Conservation (phyloP, 2,113 vertebrate species). For the Hirundichthys speculiger region DNA sequence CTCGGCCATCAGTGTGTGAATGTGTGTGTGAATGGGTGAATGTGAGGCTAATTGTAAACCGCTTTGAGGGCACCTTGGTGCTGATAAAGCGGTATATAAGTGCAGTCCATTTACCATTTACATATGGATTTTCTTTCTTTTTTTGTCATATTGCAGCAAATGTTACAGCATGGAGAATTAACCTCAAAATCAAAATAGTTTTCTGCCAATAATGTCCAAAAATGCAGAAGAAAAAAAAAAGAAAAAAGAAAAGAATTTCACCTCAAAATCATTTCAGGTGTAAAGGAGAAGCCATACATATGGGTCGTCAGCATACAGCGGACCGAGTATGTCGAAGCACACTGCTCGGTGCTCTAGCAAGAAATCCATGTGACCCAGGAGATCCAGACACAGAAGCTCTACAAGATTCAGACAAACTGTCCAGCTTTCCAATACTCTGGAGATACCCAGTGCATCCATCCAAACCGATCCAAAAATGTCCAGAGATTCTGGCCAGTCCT, state of each 20-base stretch:
- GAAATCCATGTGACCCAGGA: conserved; percentile 64
- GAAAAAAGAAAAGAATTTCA: neutral
- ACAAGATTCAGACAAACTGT: conserved; percentile 60
- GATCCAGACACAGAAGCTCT: conserved; percentile 67
- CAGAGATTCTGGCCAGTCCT: conserved; percentile 60
- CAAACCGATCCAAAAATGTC: conserved; percentile 67
- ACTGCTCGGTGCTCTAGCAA: conserved; percentile 72
- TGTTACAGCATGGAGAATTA: neutral
- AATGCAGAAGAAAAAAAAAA: neutral
- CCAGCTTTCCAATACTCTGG: conserved; percentile 54
- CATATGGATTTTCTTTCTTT: neutral
- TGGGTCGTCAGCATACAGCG: conserved; percentile 64
- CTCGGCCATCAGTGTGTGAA: too few species aligned
- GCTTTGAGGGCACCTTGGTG: too few species aligned
- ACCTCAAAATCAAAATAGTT: neutral
- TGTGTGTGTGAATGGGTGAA: too few species aligned
- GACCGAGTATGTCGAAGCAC: conserved; percentile 66
- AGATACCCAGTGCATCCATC: conserved; percentile 49
- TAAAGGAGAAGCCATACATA: conserved; percentile 66
- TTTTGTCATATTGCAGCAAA: too few species aligned
- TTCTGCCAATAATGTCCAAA: neutral
- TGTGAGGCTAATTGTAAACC: too few species aligned
- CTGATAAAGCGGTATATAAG: too few species aligned
- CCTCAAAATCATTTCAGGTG: conserved; percentile 41
- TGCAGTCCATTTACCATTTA: too few species aligned